Evolutionary conservation across 2,113 vertebrate species (phyloP).

Genomic region (Terrapene triunguis): DNA sequence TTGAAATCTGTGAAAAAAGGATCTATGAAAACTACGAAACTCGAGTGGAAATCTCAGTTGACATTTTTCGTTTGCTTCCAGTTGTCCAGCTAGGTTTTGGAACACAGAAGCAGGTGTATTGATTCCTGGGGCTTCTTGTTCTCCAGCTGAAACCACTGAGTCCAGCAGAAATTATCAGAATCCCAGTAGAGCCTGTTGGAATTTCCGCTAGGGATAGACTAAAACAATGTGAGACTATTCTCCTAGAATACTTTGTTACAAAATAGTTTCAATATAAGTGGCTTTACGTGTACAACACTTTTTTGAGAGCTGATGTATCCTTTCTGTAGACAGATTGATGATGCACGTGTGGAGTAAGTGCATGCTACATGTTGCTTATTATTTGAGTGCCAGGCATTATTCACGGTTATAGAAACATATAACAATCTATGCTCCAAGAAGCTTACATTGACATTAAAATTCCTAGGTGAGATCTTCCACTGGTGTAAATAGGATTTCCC

Average conservation of each 20-base stretch:
- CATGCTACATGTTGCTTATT: background rate
- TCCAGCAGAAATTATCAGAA: background rate
- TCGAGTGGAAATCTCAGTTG: background rate
- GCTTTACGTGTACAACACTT: background rate
- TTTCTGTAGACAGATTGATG: background rate
- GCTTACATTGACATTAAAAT: background rate
- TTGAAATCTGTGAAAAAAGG: background rate
- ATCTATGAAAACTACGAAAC: background rate
- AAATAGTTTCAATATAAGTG: background rate
- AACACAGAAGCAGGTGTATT: background rate
- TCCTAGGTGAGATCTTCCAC: background rate
- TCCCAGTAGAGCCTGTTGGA: background rate
- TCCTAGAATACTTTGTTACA: rapidly evolving
- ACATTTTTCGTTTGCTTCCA: background rate
- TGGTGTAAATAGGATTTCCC: background rate
- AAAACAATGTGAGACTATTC: background rate
- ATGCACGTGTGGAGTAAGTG: background rate
- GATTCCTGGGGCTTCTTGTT: background rate
- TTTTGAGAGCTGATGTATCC: background rate
- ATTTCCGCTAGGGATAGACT: background rate
- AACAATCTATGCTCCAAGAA: background rate
- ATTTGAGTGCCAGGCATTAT: background rate
- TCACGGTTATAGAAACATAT: background rate
- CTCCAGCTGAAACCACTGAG: background rate
- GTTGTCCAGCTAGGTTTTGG: background rate